A percentile compares a stretch with the other conserved stretches of the same genome.
phyloP scores from a whole-genome alignment of 2,113 vertebrate genomes.

The Pomatostomus ruficeps region DNA sequence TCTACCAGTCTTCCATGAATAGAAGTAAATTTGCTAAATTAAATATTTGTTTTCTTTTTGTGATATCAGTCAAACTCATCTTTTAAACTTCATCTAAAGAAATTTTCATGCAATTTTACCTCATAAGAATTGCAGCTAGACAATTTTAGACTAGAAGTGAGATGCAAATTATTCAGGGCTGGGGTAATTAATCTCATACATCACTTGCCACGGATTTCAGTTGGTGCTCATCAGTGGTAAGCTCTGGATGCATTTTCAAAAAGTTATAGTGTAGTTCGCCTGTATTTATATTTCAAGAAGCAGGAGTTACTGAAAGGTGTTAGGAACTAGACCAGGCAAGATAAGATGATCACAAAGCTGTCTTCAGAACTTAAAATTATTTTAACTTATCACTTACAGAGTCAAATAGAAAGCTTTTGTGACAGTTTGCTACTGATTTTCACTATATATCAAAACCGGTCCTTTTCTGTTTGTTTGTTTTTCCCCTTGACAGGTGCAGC shows the following conservation, averaged over 20 bases:
- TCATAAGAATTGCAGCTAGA: neutral
- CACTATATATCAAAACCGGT: neutral
- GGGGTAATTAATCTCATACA: neutral
- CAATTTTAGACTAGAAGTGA: neutral
- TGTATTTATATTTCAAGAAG: neutral
- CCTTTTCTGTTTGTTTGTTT: neutral
- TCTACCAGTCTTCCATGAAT: neutral
- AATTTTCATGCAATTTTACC: neutral
- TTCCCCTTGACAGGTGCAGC: constrained; percentile 59
- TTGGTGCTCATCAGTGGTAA: neutral
- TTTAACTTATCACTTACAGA: neutral
- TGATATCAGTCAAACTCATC: neutral
- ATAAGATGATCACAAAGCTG: neutral
- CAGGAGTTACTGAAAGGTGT: neutral
- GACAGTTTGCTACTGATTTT: neutral
- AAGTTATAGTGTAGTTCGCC: neutral
- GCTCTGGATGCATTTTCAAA: neutral
- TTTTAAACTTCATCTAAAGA: neutral
- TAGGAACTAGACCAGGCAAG: neutral
- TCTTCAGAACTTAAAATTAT: neutral
- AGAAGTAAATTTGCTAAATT: constrained; percentile 8
- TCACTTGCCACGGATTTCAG: neutral
- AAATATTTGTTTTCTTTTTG: neutral
- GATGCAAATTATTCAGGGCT: neutral
- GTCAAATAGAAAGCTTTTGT: neutral